Evolutionary conservation across 2,797 vertebrate genomes (phyloP), one percentile per base, ranked within the genome.

Genomic region (Sorex maritimensis): DNA sequence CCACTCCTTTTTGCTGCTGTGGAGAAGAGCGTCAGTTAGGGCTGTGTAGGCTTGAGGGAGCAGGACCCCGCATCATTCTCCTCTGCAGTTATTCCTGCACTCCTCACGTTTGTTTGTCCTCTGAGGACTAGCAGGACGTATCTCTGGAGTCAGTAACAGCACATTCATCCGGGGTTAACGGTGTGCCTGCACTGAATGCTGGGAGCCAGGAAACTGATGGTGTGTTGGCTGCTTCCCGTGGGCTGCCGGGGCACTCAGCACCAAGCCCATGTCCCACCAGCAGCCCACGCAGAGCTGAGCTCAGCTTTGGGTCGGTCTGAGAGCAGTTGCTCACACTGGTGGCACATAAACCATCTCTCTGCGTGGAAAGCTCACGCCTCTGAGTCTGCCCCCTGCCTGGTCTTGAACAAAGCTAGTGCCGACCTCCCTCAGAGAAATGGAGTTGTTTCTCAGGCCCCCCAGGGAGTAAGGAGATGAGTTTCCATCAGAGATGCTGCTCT

Each of bases 341-440:
- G 23, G 52, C 72, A 13, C 61, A 19, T 74, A 34, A 52, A 23
- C 74, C 17, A 0, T 89, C 69, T 23, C 17, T 61, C 21, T 38
- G 6, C 12, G 0, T 26, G 61, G 46, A 52, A 44, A 41, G 13
- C 74, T 15, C 3, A 28, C 65, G 15, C 61, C 73, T 68, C 49
- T 41, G 55, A 69, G 87, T 74, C 75, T 74, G 13, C 21, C 58
- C 61, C 58, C 34, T 71, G 23, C 61, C 28, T 28, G 14, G 58
- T 93, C 61, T 84, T 89, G 80, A 81, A 90, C 77, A 63, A 38
- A 61, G 41, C 17, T 13, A 84, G 21, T 34, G 26, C 26, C 30
- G 41, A 68, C 34, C 81, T 83, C 46, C 15, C 24, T 90, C 83
- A 52, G 91, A 69, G 65, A 90, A 91, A 79, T 49, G 55, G 67